Conservation (phyloP, 2,888 invertebrate species). For the Orthosia gothica region DNA sequence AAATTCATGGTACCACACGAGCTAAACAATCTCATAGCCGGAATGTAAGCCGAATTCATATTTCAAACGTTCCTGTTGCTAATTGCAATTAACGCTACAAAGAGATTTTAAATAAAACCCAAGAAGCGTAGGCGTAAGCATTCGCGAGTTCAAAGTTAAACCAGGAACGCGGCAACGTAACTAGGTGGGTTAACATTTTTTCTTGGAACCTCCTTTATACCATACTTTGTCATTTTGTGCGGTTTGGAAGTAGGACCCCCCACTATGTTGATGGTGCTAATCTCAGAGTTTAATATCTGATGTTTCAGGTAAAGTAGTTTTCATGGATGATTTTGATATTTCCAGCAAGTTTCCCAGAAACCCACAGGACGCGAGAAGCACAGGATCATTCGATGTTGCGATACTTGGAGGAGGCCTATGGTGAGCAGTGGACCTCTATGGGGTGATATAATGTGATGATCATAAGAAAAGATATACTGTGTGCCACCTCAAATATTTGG, state of each 20-base stretch:
- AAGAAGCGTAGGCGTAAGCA: slow-evolving; percentile 27
- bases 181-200: slow-evolving; percentile 57
- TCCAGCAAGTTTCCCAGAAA: too few relatives aligned
- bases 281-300: neutral
- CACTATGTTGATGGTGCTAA: neutral
- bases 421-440: too few relatives aligned
- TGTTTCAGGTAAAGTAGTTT: slow-evolving; percentile 13
- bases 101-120: slow-evolving; percentile 56
- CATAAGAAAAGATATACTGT: too few relatives aligned
- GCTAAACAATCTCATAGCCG: neutral
- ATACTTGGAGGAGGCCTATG: too few relatives aligned
- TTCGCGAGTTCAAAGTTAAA: slow-evolving; percentile 39
- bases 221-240: slow-evolving; percentile 5
- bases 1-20: slow-evolving; percentile 20
- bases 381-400: too few relatives aligned
- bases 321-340: neutral
- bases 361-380: too few relatives aligned
- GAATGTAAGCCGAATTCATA: slow-evolving; percentile 46
- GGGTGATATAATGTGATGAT: too few relatives aligned
- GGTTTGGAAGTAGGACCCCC: slow-evolving; percentile 23
- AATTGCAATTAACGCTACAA: slow-evolving; percentile 59
- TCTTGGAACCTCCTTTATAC: slow-evolving; percentile 41
- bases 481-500: too few relatives aligned
- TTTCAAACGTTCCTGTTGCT: slow-evolving; percentile 55
- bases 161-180: slow-evolving; percentile 23